phyloP scores from a whole-genome alignment of 2,797 vertebrate genomes.

The Pyrocephalus nanus region DNA sequence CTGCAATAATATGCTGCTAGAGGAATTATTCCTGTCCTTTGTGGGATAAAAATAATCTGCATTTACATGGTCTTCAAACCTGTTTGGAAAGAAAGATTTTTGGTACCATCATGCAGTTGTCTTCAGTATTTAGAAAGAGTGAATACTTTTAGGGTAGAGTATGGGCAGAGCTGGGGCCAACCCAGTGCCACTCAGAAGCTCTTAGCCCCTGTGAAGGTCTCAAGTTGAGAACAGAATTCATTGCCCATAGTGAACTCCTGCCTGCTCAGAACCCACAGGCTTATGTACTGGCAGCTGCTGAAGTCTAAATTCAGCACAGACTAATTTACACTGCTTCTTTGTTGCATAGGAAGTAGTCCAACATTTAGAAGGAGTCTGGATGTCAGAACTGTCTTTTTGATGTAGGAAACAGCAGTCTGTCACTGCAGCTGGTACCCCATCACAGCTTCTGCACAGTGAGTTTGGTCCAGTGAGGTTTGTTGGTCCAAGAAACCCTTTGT shows the following conservation, averaged over 20 bases:
- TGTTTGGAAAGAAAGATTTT: background rate
- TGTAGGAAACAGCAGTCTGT: background rate
- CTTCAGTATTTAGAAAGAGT: background rate
- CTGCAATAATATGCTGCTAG: background rate
- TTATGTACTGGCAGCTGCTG: background rate
- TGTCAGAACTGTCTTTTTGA: background rate
- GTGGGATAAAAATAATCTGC: constrained; percentile 9
- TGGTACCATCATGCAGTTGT: background rate
- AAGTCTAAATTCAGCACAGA: background rate
- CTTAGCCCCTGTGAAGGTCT: rapidly evolving
- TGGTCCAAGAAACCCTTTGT: background rate
- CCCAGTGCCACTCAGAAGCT: background rate
- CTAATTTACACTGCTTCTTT: background rate
- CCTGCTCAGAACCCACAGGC: background rate
- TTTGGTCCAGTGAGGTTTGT: background rate
- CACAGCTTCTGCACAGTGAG: rapidly evolving
- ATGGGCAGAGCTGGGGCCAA: background rate
- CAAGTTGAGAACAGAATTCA: background rate
- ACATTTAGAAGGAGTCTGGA: background rate
- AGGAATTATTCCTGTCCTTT: constrained; percentile 10
- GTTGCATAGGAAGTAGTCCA: background rate
- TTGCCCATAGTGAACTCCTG: background rate
- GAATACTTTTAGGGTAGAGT: background rate
- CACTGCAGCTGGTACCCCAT: background rate
- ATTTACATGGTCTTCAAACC: background rate